These are phyloP conservation scores for Lophura nycthemera DNA, from an alignment of 2,113 vertebrate genomes.

Conservation along the genomic window DNA sequence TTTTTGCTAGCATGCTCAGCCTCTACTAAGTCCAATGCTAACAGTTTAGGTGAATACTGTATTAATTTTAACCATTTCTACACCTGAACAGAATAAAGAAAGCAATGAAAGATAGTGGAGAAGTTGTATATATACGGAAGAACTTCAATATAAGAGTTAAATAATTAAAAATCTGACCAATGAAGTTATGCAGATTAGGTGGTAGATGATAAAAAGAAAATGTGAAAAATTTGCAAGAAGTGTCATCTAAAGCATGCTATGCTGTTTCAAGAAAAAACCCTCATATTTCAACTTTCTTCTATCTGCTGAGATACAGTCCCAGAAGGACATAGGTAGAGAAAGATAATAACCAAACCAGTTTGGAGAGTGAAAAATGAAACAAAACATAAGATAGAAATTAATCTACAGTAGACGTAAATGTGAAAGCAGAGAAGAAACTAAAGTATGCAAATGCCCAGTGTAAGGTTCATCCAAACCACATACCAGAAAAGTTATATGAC, in stretches of 20 bases:
- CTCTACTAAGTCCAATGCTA: neutral
- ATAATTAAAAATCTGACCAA: constrained; percentile 10
- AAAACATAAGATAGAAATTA: neutral
- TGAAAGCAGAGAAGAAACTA: neutral
- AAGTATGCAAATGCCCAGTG: neutral
- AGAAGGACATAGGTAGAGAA: neutral
- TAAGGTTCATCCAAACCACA: neutral
- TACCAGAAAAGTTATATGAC: neutral
- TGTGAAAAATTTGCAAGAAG: neutral
- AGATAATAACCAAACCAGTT: neutral
- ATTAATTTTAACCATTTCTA: neutral
- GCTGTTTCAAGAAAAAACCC: neutral
- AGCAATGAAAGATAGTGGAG: neutral
- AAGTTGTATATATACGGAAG: neutral
- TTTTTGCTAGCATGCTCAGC: constrained; percentile 10
- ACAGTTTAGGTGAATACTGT: neutral
- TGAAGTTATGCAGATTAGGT: constrained; percentile 6
- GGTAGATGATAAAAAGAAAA: neutral
- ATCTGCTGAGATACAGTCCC: neutral
- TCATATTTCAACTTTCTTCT: neutral
- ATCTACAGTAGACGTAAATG: neutral
- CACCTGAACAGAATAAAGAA: neutral
- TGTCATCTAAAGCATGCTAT: neutral
- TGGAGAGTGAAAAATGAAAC: neutral
- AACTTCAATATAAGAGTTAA: neutral